Percentiles rank a stretch among this genome's conserved stretches.
Conservation (phyloP, 2,888 invertebrate genomes). For the Volucella inanis region DNA sequence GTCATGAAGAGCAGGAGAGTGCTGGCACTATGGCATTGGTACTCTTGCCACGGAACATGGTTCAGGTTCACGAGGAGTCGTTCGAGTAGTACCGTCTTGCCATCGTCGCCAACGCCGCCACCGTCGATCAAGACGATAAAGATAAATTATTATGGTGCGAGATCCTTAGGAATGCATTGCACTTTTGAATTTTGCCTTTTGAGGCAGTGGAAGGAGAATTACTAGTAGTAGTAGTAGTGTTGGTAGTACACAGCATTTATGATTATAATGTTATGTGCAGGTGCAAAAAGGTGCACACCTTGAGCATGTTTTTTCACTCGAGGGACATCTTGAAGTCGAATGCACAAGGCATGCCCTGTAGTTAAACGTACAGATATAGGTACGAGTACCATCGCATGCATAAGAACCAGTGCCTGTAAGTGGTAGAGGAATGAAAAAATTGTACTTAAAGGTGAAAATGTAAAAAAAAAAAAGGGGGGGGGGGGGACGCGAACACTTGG, state of each 20-base stretch:
- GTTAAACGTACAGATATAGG: background rate
- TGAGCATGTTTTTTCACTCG: constrained; percentile 65
- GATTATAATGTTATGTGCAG: constrained; percentile 73
- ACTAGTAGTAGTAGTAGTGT: constrained; percentile 30
- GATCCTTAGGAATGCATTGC: constrained; percentile 57
- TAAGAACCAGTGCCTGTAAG: constrained; percentile 1
- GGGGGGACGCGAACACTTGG: background rate
- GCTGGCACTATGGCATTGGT: background rate
- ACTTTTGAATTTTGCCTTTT: background rate
- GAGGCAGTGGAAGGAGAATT: constrained; percentile 4
- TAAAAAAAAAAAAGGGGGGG: constrained; percentile 4
- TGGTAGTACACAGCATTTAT: constrained; percentile 70
- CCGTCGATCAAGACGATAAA: constrained; percentile 72
- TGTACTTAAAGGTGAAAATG: constrained; percentile 39
- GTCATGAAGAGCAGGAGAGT: constrained; percentile 39
- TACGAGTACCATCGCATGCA: background rate
- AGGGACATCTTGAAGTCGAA: constrained; percentile 34
- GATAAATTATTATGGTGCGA: constrained; percentile 73
- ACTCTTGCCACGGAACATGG: background rate
- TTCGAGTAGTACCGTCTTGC: constrained; percentile 16
- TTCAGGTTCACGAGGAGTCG: constrained; percentile 8
- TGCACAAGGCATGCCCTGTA: constrained; percentile 9
- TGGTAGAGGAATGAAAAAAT: background rate
- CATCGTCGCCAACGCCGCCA: constrained; percentile 30
- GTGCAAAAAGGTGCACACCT: constrained; percentile 75